Conservation (phyloP, 2,888 invertebrate genomes). For the Graphium colonna region DNA sequence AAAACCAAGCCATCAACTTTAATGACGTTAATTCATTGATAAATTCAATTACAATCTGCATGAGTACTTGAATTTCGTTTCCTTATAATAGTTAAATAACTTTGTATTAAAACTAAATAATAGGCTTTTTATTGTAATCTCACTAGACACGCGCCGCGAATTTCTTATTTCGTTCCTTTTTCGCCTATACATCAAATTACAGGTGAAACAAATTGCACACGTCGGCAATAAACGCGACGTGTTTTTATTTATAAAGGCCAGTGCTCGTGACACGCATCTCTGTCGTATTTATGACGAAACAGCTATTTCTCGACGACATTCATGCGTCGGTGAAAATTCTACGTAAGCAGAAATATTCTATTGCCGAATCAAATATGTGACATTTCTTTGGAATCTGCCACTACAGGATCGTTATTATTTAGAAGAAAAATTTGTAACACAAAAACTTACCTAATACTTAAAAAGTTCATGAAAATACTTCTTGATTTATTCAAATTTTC, state of each 20-base stretch:
- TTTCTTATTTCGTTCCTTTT: conserved; percentile 28
- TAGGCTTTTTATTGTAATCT: conserved; percentile 17
- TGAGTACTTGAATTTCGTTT: no score
- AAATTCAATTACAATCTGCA: no score
- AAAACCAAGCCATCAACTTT: no score
- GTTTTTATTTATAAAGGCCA: conserved; percentile 58
- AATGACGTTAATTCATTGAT: no score
- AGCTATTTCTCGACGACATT: conserved; percentile 24
- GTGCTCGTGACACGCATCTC: conserved; percentile 48
- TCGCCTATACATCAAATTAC: conserved; percentile 62
- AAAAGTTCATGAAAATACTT: no score
- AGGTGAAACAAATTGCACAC: conserved; percentile 62
- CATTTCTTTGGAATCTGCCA: not conserved
- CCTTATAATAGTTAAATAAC: not conserved
- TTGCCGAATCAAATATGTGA: not conserved
- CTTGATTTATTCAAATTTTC: no score
- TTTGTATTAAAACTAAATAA: not conserved
- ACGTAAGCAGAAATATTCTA: not conserved
- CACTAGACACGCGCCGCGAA: conserved; percentile 18
- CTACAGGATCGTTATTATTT: not conserved
- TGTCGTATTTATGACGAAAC: conserved; percentile 24
- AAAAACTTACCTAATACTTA: no score
- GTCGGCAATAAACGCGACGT: conserved; percentile 55
- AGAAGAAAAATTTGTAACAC: no score
- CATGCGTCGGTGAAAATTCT: not conserved